These are phyloP conservation scores for Sphaerophoria rueppellii DNA, from an alignment of 2,888 invertebrate genomes.

Conservation along the genomic window DNA sequence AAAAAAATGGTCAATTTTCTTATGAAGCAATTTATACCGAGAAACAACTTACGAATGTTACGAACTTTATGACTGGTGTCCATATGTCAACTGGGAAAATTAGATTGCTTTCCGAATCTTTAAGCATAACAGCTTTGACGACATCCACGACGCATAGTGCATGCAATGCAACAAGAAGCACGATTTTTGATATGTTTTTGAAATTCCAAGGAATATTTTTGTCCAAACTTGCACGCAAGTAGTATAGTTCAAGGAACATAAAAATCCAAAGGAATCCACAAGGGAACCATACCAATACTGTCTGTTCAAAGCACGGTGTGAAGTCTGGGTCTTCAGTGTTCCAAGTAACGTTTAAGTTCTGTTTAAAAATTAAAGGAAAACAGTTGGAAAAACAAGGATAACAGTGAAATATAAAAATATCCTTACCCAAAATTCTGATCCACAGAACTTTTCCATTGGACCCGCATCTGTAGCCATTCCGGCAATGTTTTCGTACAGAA, in stretches of 20 bases:
- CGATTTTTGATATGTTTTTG: conserved; percentile 87
- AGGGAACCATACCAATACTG: conserved; percentile 94
- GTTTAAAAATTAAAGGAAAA: conserved; percentile 69
- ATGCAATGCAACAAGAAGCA: conserved; percentile 86
- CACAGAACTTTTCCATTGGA: conserved; percentile 90
- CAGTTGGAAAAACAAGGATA: not conserved
- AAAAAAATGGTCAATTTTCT: conserved; percentile 13
- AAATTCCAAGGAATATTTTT: conserved; percentile 90
- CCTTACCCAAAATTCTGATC: conserved; percentile 90
- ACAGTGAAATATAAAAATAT: not conserved
- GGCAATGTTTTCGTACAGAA: not conserved
- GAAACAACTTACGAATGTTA: conserved; percentile 93
- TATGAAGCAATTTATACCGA: no score
- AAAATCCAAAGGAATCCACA: conserved; percentile 92
- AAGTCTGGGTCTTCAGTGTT: conserved; percentile 91
- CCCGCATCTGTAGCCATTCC: conserved; percentile 80
- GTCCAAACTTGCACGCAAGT: conserved; percentile 89
- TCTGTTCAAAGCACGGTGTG: conserved; percentile 95
- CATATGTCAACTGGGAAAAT: conserved; percentile 89
- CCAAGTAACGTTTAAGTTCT: conserved; percentile 92
- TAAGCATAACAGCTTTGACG: conserved; percentile 85
- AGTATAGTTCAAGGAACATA: conserved; percentile 88
- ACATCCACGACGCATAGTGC: conserved; percentile 88
- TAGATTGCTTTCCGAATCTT: conserved; percentile 82
- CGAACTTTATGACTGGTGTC: conserved; percentile 89